Evolutionary conservation across 2,797 vertebrate genomes (phyloP).

Genomic region (Lagocephalus sceleratus): DNA sequence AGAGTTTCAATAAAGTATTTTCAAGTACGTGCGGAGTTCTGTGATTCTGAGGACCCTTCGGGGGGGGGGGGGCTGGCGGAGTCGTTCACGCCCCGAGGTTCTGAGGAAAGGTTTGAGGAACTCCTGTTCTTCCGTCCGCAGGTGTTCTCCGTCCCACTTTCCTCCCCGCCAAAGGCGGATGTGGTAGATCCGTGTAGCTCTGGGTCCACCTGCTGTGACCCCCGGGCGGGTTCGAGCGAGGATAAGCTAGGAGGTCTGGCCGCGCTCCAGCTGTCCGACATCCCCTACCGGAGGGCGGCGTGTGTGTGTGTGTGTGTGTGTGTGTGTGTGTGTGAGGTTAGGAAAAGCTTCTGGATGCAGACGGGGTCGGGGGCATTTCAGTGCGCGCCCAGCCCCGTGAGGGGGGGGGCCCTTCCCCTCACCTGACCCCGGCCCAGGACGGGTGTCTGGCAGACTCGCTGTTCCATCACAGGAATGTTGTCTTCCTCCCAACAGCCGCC

Average conservation of each 20-base stretch:
- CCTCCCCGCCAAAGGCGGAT: background rate
- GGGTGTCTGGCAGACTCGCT: conserved; percentile 39
- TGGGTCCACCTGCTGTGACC: conserved; percentile 29
- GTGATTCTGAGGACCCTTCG: conserved; percentile 32
- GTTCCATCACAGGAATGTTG: conserved; percentile 37
- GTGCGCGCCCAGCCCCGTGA: conserved; percentile 21
- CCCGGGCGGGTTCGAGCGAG: conserved; percentile 5
- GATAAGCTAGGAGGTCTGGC: conserved; percentile 23
- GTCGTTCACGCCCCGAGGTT: conserved; percentile 50
- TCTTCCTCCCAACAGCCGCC: too few species aligned
- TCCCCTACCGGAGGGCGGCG: conserved; percentile 6
- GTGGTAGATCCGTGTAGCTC: conserved; percentile 12
- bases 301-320: conserved; percentile 2
- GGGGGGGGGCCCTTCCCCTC: background rate
- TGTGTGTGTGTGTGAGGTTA: conserved; percentile 10
- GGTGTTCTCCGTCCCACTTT: conserved; percentile 31
- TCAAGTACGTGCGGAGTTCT: conserved; percentile 37
- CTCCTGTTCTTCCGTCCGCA: conserved; percentile 31
- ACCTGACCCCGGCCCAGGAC: conserved; percentile 6
- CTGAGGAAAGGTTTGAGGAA: conserved; percentile 39
- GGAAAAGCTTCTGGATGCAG: conserved; percentile 28
- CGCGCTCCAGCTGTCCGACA: conserved; percentile 18
- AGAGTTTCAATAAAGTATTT: conserved; percentile 67
- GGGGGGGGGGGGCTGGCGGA: conserved; percentile 22
- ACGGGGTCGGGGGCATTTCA: conserved; percentile 19